Evolutionary conservation across 2,888 invertebrate species (phyloP), one percentile per base, ranked within the genome.

Genomic region (Diarsia dahlii): DNA sequence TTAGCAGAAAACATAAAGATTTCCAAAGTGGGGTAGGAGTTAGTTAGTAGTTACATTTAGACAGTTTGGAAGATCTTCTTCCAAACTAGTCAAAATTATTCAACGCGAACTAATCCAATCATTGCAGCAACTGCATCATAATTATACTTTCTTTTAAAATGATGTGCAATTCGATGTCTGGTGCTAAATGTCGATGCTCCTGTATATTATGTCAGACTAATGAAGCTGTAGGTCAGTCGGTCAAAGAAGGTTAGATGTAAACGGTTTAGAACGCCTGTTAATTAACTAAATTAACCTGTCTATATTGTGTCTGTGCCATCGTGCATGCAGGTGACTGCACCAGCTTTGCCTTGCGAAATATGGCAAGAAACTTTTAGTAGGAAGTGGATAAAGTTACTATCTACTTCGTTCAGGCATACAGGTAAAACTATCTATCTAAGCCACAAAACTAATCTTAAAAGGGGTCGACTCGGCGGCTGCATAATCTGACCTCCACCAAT

Each of bases 211-310:
- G 64, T 56, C 52, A 74, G 60, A 69, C 70, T 79, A 76, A 85
- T 71, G 77, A 83, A 76, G 10, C 74, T 84, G 69, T 82, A 72
- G 85, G 80, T 85, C 74, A 82, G 52, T 74, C 60, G 82, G 87
- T 71, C 80, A 80, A 34, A 83, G 54, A 60, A 87, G 76, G 64
- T 85, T 76, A 66, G 12, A 66, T 70, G 80, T 74, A 62, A 79
- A 73, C 50, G 48, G 52, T 74, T 48, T 67, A 48, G 52, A 67
- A 34, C 12, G 13, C 23, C 3, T 54, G 71, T 52, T 80, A 80
- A 84, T 82, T 80, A 70, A 46, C 71, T 3, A 64, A 79, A 74
- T 83, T 68, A 67, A 63, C 66, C 48, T 64, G 50, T 79, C 60
- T 45, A 1, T 28, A 28, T 28, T 56, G 34, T 76, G 48, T 23